Percentiles rank a stretch among this genome's conserved stretches.
These are phyloP conservation scores for Mus pahari DNA, from an alignment of 2,113 vertebrate species.

Conservation along the genomic window DNA sequence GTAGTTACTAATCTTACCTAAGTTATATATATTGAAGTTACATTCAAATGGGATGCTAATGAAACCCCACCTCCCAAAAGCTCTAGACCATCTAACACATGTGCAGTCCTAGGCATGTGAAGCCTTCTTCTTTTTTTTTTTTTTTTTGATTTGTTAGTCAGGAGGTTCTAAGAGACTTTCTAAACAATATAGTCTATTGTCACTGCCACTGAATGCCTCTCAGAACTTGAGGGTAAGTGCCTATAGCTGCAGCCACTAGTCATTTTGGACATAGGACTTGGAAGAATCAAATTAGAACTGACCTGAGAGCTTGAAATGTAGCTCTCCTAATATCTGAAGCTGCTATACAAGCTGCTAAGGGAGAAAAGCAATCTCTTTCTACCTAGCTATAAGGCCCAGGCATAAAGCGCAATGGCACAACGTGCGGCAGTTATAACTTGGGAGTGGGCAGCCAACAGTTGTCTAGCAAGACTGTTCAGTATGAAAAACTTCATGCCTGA, in stretches of 20 bases:
- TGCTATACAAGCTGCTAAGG: background rate
- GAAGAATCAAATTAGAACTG: background rate
- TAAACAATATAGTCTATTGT: background rate
- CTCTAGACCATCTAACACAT: background rate
- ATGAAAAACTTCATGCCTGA: background rate
- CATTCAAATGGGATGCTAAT: background rate
- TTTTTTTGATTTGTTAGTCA: background rate
- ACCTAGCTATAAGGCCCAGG: background rate
- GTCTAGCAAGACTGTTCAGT: background rate
- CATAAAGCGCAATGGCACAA: background rate
- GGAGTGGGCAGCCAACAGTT: background rate
- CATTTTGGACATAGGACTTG: background rate
- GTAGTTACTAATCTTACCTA: background rate
- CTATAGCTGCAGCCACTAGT: background rate
- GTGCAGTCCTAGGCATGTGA: background rate
- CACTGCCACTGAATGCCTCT: background rate
- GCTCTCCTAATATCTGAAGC: background rate
- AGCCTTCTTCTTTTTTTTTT: too few relatives aligned
- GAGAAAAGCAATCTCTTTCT: background rate
- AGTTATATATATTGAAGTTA: background rate
- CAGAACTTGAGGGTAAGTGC: background rate
- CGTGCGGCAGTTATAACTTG: too few relatives aligned
- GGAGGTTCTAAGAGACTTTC: background rate
- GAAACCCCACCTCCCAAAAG: background rate
- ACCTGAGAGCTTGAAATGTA: background rate